Percentiles rank a stretch among this genome's conserved stretches.
These are phyloP conservation scores for Orchestia grillus DNA, from an alignment of 1,140 invertebrate genomes.

Conservation along the genomic window DNA sequence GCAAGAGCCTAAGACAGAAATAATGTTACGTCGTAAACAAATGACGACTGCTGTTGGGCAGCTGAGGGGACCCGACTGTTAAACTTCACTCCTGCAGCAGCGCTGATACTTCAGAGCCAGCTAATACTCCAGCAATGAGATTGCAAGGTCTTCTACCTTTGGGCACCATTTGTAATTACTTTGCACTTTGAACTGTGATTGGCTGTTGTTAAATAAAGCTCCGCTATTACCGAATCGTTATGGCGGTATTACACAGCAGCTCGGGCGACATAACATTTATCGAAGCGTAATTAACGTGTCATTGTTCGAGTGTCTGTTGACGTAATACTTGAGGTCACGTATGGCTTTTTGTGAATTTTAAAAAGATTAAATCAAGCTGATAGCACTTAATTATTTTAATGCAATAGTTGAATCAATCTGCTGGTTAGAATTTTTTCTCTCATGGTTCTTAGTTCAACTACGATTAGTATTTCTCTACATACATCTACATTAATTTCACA, in stretches of 20 bases:
- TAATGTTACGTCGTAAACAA: background rate
- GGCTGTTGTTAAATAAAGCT: background rate
- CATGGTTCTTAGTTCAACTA: no score
- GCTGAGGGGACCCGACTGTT: background rate
- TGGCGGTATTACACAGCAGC: background rate
- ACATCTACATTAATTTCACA: no score
- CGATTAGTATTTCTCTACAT: no score
- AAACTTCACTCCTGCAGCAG: background rate
- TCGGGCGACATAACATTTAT: background rate
- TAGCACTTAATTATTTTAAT: background rate
- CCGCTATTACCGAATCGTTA: background rate
- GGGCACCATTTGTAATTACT: background rate
- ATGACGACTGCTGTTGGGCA: background rate
- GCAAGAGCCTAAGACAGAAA: background rate
- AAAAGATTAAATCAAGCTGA: background rate
- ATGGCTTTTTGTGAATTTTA: background rate
- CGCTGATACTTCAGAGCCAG: background rate
- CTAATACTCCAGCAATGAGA: background rate
- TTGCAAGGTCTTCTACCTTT: background rate
- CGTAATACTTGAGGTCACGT: background rate
- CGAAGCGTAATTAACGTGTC: background rate
- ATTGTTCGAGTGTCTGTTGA: background rate
- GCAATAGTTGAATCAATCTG: no score
- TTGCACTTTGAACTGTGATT: background rate
- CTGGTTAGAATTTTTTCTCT: no score